Percentiles rank a stretch among this genome's conserved stretches.
Evolutionary conservation across 1,140 invertebrate species (phyloP).

Genomic region (Notospermus geniculatus): DNA sequence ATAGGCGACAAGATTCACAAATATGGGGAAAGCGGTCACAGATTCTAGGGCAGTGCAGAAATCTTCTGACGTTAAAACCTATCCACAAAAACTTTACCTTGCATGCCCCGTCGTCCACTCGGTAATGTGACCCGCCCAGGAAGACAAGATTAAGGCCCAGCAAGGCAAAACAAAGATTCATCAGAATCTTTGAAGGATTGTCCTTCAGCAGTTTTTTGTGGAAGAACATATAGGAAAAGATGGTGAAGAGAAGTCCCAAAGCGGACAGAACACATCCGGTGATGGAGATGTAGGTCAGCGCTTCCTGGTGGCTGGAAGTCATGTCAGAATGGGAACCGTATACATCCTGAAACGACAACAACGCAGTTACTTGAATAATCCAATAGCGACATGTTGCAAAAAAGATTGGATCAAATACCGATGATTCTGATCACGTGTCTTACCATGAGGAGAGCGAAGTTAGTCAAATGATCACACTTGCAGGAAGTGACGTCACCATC

Average conservation of each 20-base stretch:
- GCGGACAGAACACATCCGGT: conserved; percentile 58
- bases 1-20: too few relatives aligned
- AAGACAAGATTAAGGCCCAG: conserved; percentile 37
- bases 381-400: too few relatives aligned
- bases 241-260: conserved; percentile 54
- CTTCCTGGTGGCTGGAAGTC: conserved; percentile 35
- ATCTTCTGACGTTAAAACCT: too few relatives aligned
- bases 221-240: conserved; percentile 59
- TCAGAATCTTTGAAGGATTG: conserved; percentile 47
- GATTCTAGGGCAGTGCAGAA: too few relatives aligned
- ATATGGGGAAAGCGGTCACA: too few relatives aligned
- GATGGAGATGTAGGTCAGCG: conserved; percentile 58
- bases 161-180: conserved; percentile 43
- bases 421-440: not conserved
- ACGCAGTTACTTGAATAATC: too few relatives aligned
- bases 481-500: not conserved
- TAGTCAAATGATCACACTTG: conserved; percentile 10
- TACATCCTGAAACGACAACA: conserved; percentile 33
- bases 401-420: not conserved
- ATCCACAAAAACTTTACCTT: conserved; percentile 31
- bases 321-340: conserved; percentile 26
- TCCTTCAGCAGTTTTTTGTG: conserved; percentile 30
- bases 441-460: conserved; percentile 3
- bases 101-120: conserved; percentile 32
- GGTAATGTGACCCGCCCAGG: conserved; percentile 38